These are phyloP conservation scores for Lutjanus erythropterus DNA, from an alignment of 2,113 vertebrate species.

Conservation along the genomic window DNA sequence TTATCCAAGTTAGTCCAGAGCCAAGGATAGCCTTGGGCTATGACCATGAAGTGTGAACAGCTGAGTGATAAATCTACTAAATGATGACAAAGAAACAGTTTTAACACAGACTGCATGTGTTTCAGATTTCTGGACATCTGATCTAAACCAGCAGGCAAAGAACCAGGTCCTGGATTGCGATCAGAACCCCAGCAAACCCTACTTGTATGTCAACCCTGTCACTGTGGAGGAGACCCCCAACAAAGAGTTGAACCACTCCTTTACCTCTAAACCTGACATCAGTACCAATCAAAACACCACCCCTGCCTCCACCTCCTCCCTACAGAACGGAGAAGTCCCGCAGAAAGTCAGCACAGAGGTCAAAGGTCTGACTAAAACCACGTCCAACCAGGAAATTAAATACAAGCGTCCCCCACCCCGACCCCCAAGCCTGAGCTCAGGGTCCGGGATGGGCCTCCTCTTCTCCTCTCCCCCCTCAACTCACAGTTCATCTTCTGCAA, in stretches of 20 bases:
- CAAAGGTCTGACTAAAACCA: conserved; percentile 62
- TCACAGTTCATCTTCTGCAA: conserved; percentile 8
- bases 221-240: conserved; percentile 88
- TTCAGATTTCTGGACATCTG: conserved; percentile 93
- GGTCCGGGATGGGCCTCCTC: conserved; percentile 58
- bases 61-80: background rate
- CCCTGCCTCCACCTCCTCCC: conserved; percentile 11
- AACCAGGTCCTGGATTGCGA: conserved; percentile 36
- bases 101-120: conserved; percentile 12
- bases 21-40: too few relatives aligned
- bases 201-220: conserved; percentile 93
- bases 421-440: conserved; percentile 73
- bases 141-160: conserved; percentile 80
- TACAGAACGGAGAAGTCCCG: conserved; percentile 65
- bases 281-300: conserved; percentile 14
- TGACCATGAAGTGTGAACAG: too few relatives aligned
- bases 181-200: conserved; percentile 63
- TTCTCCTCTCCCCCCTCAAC: conserved; percentile 26
- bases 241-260: conserved; percentile 45
- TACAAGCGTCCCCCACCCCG: conserved; percentile 85
- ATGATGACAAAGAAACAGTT: background rate
- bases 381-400: conserved; percentile 65
- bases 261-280: conserved; percentile 33
- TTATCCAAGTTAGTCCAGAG: too few relatives aligned
- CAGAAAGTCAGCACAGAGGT: conserved; percentile 37